These are phyloP conservation scores for Notechis scutatus DNA, from an alignment of 2,113 vertebrate species.

Conservation along the genomic window DNA sequence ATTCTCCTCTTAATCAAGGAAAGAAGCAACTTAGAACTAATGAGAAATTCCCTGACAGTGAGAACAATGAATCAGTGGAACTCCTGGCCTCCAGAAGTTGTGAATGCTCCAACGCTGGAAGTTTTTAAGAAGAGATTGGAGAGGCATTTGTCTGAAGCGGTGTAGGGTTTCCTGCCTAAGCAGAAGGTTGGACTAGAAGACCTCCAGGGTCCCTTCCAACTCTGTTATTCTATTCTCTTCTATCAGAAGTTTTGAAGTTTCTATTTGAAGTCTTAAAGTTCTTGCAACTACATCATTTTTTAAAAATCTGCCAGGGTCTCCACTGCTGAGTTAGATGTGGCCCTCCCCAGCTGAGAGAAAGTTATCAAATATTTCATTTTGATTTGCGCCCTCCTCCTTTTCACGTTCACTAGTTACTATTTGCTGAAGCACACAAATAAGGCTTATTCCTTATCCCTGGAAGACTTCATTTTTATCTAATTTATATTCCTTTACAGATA, in stretches of 20 bases:
- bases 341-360: too few relatives aligned
- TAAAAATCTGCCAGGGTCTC: not conserved
- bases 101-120: too few relatives aligned
- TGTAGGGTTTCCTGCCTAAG: too few relatives aligned
- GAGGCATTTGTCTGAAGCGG: too few relatives aligned
- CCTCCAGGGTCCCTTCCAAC: too few relatives aligned
- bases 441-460: not conserved
- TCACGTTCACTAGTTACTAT: not conserved
- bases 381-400: not conserved
- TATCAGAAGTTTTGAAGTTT: not conserved
- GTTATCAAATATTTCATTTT: slow-evolving; percentile 1
- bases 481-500: not conserved
- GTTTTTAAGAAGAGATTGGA: too few relatives aligned
- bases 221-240: not conserved
- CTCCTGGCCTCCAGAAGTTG: too few relatives aligned
- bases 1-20: not conserved
- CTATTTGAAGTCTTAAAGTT: not conserved
- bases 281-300: not conserved
- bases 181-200: too few relatives aligned
- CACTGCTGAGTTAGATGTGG: not conserved
- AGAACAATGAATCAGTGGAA: too few relatives aligned
- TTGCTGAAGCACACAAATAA: not conserved
- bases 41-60: too few relatives aligned
- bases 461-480: not conserved
- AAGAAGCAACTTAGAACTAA: too few relatives aligned